Conservation (phyloP, 2,797 vertebrate genomes). For the Gymnodraco acuticeps region DNA sequence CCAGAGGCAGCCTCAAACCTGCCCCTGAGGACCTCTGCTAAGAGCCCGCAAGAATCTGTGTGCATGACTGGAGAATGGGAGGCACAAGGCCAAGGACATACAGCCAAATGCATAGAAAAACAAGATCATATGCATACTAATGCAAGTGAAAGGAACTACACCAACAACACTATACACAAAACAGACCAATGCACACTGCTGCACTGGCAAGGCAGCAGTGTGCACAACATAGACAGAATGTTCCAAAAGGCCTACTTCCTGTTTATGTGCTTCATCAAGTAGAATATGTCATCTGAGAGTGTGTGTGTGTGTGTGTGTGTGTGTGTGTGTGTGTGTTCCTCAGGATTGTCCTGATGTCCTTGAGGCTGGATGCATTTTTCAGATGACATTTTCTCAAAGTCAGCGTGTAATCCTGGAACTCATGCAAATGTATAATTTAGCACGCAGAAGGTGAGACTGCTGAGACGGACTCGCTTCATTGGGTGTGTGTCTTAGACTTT, state of each 20-base stretch:
- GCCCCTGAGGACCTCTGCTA: constrained; percentile 70
- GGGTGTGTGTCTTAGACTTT: constrained; percentile 14
- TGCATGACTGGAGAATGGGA: constrained; percentile 69
- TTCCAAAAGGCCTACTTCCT: constrained; percentile 52
- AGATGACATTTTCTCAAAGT: constrained; percentile 70
- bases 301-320: not conserved
- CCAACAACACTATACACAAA: not conserved
- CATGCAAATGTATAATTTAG: constrained; percentile 67
- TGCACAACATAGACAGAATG: constrained; percentile 5
- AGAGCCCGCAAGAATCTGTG: constrained; percentile 68
- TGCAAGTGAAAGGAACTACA: not conserved
- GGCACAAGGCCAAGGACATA: constrained; percentile 68
- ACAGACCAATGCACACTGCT: not conserved
- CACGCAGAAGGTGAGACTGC: constrained; percentile 64
- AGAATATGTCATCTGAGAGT: constrained; percentile 41
- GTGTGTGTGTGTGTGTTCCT: constrained; percentile 25
- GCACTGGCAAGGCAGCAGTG: not conserved
- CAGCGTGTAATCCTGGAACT: constrained; percentile 67
- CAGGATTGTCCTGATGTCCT: constrained; percentile 52
- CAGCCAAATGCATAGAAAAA: constrained; percentile 25
- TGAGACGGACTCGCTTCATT: constrained; percentile 27
- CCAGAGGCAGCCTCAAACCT: constrained; percentile 69
- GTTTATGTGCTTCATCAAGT: constrained; percentile 61
- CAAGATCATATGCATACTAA: not conserved
- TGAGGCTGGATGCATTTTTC: constrained; percentile 66